phyloP scores from a whole-genome alignment of 2,888 invertebrate species.

The Eupeodes luniger region DNA sequence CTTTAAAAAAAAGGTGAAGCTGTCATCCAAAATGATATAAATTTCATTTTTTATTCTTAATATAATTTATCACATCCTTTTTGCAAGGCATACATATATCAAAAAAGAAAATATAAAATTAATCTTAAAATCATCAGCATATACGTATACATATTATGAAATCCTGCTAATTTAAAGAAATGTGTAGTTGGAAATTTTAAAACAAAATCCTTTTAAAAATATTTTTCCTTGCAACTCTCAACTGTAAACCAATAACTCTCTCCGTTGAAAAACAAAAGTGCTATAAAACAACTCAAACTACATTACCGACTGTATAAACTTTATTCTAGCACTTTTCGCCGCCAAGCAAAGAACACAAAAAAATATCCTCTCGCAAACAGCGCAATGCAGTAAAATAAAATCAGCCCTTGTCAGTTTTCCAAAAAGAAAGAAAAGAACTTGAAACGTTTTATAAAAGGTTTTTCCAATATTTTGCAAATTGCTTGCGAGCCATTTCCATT shows the following conservation, averaged over 20 bases:
- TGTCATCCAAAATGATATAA: too few relatives aligned
- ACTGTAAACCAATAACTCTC: neutral
- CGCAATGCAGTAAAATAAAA: conserved; percentile 70
- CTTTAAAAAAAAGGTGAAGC: too few relatives aligned
- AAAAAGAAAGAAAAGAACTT: conserved; percentile 19
- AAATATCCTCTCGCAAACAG: conserved; percentile 64
- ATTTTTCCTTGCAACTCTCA: neutral
- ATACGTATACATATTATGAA: too few relatives aligned
- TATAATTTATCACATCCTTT: too few relatives aligned
- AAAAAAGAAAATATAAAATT: too few relatives aligned
- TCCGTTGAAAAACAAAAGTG: conserved; percentile 16
- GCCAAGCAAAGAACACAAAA: conserved; percentile 65
- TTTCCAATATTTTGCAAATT: conserved; percentile 13
- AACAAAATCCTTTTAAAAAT: too few relatives aligned
- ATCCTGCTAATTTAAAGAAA: too few relatives aligned
- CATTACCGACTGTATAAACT: conserved; percentile 24
- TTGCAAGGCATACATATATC: too few relatives aligned
- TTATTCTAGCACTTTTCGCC: conserved; percentile 69
- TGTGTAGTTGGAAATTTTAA: too few relatives aligned
- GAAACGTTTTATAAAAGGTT: conserved; percentile 15
- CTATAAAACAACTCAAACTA: neutral
- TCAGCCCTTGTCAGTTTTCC: conserved; percentile 65
- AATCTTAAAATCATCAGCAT: too few relatives aligned
- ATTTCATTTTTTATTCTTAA: too few relatives aligned
- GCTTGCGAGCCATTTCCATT: neutral